Conservation (phyloP, 2,113 vertebrate genomes). For the Sturnira hondurensis region DNA sequence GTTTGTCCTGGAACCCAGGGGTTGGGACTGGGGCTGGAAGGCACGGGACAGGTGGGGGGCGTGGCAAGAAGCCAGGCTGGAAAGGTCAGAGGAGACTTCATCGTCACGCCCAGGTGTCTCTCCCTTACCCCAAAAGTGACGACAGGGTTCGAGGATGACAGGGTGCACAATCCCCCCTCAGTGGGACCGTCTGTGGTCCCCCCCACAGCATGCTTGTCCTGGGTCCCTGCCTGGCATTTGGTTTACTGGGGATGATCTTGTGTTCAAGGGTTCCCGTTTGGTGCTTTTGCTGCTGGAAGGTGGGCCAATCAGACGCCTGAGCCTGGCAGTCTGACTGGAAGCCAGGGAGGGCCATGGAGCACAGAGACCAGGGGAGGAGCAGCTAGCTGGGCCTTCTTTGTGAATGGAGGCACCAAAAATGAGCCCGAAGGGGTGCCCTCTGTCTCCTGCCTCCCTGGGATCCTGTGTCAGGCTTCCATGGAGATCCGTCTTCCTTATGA, state of each 20-base stretch:
- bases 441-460: accelerated
- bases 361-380: background rate
- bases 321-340: background rate
- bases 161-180: accelerated
- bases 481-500: background rate
- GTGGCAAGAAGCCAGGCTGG: background rate
- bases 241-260: background rate
- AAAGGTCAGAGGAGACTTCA: too few relatives aligned
- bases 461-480: background rate
- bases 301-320: background rate
- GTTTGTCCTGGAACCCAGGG: background rate
- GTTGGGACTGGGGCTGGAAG: background rate
- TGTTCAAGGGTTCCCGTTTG: background rate
- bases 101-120: background rate
- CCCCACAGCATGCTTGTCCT: background rate
- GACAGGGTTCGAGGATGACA: background rate
- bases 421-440: too few relatives aligned
- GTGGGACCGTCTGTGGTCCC: background rate
- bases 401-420: background rate
- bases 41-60: accelerated
- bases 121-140: background rate
- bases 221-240: too few relatives aligned
- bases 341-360: too few relatives aligned
- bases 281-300: background rate
- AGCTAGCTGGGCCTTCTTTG: background rate